Conservation (phyloP, 1,140 invertebrate genomes). For the Drosophila orosa region DNA sequence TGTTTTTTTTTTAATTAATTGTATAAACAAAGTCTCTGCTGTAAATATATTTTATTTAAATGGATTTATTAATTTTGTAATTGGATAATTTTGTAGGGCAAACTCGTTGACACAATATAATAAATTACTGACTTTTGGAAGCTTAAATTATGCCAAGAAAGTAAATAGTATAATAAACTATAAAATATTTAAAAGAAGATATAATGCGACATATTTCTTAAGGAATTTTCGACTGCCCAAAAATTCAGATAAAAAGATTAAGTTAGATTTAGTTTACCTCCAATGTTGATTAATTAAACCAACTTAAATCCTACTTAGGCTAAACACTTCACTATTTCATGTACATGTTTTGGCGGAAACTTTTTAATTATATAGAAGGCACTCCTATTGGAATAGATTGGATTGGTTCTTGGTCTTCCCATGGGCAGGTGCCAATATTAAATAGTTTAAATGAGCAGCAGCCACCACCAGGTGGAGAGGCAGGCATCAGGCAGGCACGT, state of each 20-base stretch:
- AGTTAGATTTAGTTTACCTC: neutral
- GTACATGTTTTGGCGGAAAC: constrained; percentile 15
- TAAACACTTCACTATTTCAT: neutral
- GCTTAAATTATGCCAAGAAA: neutral
- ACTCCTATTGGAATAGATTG: constrained; percentile 9
- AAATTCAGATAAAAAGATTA: neutral
- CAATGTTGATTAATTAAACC: neutral
- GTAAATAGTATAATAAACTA: neutral
- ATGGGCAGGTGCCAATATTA: constrained; percentile 78
- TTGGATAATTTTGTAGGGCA: neutral
- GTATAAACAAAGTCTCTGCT: neutral
- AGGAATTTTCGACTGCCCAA: neutral
- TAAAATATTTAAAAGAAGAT: neutral
- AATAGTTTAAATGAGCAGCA: constrained; percentile 73
- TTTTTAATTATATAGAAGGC: constrained; percentile 68
- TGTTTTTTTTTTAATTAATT: neutral
- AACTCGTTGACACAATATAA: neutral
- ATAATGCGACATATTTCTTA: neutral
- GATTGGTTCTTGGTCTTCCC: constrained; percentile 6
- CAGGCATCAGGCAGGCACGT: neutral
- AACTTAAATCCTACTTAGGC: neutral
- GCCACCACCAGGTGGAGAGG: neutral
- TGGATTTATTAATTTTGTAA: neutral
- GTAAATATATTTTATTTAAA: neutral
- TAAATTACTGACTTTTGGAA: neutral